Evolutionary conservation across 2,888 invertebrate genomes (phyloP), one percentile per base, ranked within the genome.

Genomic region (Melanophora roralis): DNA sequence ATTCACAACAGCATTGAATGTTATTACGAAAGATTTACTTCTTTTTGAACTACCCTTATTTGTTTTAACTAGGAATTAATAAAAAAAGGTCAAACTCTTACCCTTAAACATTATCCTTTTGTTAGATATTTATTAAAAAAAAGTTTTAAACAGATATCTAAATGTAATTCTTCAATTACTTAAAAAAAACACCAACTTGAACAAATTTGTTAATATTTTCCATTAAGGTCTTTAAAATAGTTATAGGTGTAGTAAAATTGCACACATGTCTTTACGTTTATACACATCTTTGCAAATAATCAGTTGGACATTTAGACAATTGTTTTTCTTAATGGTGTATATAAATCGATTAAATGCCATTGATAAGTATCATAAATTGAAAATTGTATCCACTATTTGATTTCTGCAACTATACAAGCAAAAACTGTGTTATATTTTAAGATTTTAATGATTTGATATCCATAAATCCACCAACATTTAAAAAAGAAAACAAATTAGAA

Each of bases 341-440:
- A 81, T 78, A 83, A 83, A 83, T 82, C 81, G 82, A 82, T 81
- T 81, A 80, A 81, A 57, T 78, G 77, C 72, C 76, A 78, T 53
- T 72, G 83, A 82, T 83, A 82, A 83, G 76, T 60, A 68, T 77
- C 73, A 76, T 74, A 78, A 74, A 77, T 62, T 71, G 60, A 43
- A 59, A 32, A 9, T 51, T 19, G 64, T 43, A 55, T 32, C 27
- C 67, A 55, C 40, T 38, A 55, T 36, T 45, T 12, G 21, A 27
- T 36, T 49, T 36, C 59, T 36, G 67, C 67, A 59, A 12, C 21
- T 62, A 16, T 19, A 0, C 7, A 51, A 51, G 27, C 7, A 32
- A 14, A 36, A 36, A 62, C 43, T n/a, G 45, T 40, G 43, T 59
- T 59, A 23, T 23, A 47, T 43, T 67, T n/a, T 59, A 74, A 68